Evolutionary conservation across 2,113 vertebrate genomes (phyloP).

Genomic region (Heptranchias perlo): DNA sequence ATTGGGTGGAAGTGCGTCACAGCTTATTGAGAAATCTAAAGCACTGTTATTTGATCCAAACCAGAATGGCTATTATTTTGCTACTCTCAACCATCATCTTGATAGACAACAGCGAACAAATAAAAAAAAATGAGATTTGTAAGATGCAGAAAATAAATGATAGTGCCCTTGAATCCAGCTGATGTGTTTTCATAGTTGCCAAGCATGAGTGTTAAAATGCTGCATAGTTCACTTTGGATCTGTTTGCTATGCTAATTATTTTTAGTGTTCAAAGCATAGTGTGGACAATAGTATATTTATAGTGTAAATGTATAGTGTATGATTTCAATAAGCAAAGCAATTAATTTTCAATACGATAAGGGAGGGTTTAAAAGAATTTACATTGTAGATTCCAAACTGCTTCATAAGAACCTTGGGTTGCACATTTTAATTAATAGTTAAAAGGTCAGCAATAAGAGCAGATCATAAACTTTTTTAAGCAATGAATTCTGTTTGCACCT

Average conservation of each 20-base stretch:
- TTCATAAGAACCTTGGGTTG: neutral
- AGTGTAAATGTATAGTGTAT: too few species aligned
- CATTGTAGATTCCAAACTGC: neutral
- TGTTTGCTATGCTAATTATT: neutral
- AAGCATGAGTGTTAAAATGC: neutral
- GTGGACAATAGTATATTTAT: neutral
- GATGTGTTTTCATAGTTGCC: neutral
- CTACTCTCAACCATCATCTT: neutral
- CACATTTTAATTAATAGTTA: conserved; percentile 12
- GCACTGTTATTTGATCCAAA: neutral
- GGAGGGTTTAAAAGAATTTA: neutral
- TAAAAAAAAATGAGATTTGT: conserved; percentile 13
- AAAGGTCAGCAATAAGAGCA: neutral
- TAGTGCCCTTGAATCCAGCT: neutral
- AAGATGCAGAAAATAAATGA: neutral
- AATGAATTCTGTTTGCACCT: neutral
- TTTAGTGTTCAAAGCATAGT: neutral
- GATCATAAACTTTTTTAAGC: neutral
- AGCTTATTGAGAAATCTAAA: neutral
- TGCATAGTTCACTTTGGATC: neutral
- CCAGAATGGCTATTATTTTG: neutral
- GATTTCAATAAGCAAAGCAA: neutral
- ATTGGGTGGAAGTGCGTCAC: neutral
- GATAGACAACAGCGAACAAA: neutral
- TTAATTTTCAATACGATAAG: neutral